These are phyloP conservation scores for Pelobates fuscus DNA, from an alignment of 2,113 vertebrate genomes.

Conservation along the genomic window DNA sequence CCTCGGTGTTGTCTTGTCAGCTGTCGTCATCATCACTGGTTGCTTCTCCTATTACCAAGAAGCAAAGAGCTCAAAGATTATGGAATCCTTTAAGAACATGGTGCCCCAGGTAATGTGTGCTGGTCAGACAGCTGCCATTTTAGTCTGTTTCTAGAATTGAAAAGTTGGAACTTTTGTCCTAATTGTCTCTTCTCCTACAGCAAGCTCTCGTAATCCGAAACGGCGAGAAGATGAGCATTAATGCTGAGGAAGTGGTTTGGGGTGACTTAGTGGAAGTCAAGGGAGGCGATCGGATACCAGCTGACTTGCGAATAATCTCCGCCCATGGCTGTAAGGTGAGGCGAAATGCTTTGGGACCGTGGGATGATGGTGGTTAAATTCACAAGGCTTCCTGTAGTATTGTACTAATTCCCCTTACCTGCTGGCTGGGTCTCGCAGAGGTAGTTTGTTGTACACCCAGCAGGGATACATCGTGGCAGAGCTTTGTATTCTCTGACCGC, in stretches of 20 bases:
- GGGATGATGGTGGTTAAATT: too few species aligned
- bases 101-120: constrained; percentile 83
- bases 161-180: too few species aligned
- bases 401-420: too few species aligned
- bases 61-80: constrained; percentile 97
- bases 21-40: constrained; percentile 94
- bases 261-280: constrained; percentile 96
- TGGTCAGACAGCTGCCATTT: background rate
- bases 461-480: too few species aligned
- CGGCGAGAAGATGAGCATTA: constrained; percentile 90
- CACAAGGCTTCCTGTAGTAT: too few species aligned
- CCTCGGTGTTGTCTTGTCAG: constrained; percentile 87
- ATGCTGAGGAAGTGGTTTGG: constrained; percentile 88
- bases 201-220: constrained; percentile 95
- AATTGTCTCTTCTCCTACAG: constrained; percentile 58
- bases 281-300: constrained; percentile 93
- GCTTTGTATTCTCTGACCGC: too few species aligned
- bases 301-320: constrained; percentile 92
- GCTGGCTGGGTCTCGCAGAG: too few species aligned
- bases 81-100: constrained; percentile 98
- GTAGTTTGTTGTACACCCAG: too few species aligned
- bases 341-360: background rate
- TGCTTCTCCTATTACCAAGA: constrained; percentile 98
- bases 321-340: constrained; percentile 92
- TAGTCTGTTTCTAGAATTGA: background rate